Percentiles rank a stretch among this genome's conserved stretches.
Conservation (phyloP, 2,113 vertebrate genomes). For the Daubentonia madagascariensis region DNA sequence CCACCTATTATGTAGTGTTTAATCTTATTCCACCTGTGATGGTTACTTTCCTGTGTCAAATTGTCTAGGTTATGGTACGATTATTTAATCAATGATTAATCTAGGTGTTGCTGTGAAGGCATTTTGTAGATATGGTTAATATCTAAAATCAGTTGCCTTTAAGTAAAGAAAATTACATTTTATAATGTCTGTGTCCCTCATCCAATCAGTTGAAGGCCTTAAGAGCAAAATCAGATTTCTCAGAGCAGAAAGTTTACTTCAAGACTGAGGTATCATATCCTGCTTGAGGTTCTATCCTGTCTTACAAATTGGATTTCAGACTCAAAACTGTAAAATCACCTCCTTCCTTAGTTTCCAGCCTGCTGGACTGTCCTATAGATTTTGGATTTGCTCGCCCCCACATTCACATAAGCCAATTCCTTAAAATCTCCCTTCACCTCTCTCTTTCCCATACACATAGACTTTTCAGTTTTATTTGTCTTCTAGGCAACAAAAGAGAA, state of each 20-base stretch:
- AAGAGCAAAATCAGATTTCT: not conserved
- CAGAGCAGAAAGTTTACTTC: not conserved
- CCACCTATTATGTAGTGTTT: not conserved
- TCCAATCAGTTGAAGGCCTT: not conserved
- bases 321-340: fast-evolving
- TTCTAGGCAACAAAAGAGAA: not conserved
- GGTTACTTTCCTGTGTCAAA: not conserved
- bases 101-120: not conserved
- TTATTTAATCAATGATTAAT: not conserved
- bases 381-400: not conserved
- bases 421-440: not conserved
- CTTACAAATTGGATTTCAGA: not conserved
- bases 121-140: not conserved
- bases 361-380: not conserved
- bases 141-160: not conserved
- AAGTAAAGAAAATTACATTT: not conserved
- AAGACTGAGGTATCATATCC: not conserved
- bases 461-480: not conserved
- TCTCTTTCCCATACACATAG: not conserved
- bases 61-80: not conserved
- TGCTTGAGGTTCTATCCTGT: not conserved
- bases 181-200: not conserved
- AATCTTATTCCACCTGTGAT: not conserved
- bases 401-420: not conserved
- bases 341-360: not conserved